Evolutionary conservation across 2,888 invertebrate species (phyloP).

Genomic region (Lepidocyrtinus sp.): DNA sequence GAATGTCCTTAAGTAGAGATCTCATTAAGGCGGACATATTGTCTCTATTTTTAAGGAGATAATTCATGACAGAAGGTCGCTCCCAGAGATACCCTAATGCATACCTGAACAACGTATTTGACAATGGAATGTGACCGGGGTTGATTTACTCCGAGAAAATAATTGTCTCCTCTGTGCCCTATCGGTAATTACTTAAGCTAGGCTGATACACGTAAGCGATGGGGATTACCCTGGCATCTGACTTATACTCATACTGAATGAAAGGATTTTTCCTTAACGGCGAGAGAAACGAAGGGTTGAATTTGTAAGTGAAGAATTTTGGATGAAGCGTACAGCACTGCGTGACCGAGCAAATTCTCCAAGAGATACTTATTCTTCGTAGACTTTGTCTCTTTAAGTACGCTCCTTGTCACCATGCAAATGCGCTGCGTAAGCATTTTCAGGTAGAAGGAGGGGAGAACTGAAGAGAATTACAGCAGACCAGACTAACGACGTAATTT

Average conservation of each 20-base stretch:
- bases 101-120: background rate
- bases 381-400: constrained; percentile 19
- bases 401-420: constrained; percentile 23
- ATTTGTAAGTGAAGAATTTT: background rate
- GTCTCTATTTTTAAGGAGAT: background rate
- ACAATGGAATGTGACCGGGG: background rate
- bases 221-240: background rate
- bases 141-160: background rate
- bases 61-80: background rate
- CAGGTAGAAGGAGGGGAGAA: too few relatives aligned
- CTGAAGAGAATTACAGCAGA: too few relatives aligned
- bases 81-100: background rate
- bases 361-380: too few relatives aligned
- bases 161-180: too few relatives aligned
- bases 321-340: constrained; percentile 26
- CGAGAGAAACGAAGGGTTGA: background rate
- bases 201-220: too few relatives aligned
- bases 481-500: too few relatives aligned
- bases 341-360: constrained; percentile 43
- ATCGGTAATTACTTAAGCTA: too few relatives aligned
- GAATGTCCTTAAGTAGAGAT: background rate
- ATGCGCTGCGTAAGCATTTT: background rate
- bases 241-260: background rate
- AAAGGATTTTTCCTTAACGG: background rate
- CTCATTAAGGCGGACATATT: background rate